phyloP scores from a whole-genome alignment of 2,113 vertebrate genomes.

The Pseudolaguvia tuberculata region DNA sequence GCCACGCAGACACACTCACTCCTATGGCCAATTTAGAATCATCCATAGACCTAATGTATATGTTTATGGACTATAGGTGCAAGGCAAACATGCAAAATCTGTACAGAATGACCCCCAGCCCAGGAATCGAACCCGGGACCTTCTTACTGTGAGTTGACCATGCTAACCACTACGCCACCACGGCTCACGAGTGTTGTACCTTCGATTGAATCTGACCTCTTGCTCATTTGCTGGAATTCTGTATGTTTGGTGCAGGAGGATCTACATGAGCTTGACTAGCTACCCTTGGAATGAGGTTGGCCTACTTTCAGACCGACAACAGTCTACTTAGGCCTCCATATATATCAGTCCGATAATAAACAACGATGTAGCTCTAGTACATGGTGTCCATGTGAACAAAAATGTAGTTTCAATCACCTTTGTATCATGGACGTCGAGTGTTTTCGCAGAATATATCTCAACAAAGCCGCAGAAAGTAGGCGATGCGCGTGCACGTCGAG shows the following conservation, averaged over 20 bases:
- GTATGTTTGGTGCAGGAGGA: neutral
- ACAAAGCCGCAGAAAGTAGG: constrained; percentile 35
- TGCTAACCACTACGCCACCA: too few species aligned
- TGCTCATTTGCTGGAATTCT: neutral
- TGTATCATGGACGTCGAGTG: constrained; percentile 32
- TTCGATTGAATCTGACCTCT: neutral
- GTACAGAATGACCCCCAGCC: too few species aligned
- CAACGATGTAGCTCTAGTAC: neutral
- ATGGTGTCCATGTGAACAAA: constrained; percentile 1
- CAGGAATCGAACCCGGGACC: too few species aligned
- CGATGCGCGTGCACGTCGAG: constrained; percentile 50
- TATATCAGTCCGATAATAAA: neutral
- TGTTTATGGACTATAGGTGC: too few species aligned
- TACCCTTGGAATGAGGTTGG: neutral
- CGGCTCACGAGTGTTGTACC: too few species aligned
- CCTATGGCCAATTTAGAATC: too few species aligned
- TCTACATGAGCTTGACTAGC: neutral
- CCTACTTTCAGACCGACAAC: neutral
- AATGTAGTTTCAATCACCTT: constrained; percentile 46
- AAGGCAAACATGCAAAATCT: too few species aligned
- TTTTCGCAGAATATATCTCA: constrained; percentile 37
- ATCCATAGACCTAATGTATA: too few species aligned
- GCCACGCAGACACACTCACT: too few species aligned
- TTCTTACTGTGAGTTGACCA: too few species aligned
- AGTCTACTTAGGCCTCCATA: neutral